Base-by-base conservation (phyloP, 2,888 invertebrate genomes). In the Orthosia incerta region DNA sequence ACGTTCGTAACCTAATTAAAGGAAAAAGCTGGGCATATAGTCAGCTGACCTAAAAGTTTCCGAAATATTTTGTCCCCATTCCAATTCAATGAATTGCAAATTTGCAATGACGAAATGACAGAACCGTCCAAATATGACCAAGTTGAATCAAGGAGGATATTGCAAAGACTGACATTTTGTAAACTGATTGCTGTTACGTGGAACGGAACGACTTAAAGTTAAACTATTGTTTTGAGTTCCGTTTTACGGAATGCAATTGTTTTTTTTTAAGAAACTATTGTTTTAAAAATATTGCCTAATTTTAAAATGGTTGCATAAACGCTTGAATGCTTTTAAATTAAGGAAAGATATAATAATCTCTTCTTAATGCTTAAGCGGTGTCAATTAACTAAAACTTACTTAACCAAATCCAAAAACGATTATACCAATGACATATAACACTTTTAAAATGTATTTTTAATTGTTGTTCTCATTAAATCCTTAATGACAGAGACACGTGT, bases 151-250 rank as follows among this genome's bases (percentile, higher is more conserved):
- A 71, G 59, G 51, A 79, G 86, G 83, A 86, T 84, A 86, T 86
- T 86, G 76, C 85, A 61, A 68, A 66, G 23, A 70, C 53, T 62
- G 71, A 31, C 50, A 82, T 81, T 69, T 63, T 45, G 26, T 60
- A 67, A 71, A 86, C 80, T 78, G 80, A 74, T 48, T 31, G 31
- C 20, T 48, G 45, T 80, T 81, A 59, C 80, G 72, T 72, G 65
- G 70, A 84, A 82, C 82, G 84, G 68, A 84, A 87, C 85, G 77
- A 79, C 4, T 60, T 45, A 20, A 71, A 77, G 48, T 72, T 60
- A 61, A 70, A 78, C 80, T 62, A 86, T 86, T 87, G 86, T 86
- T 71, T 73, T 62, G 26, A 70, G 79, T 84, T 84, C 76, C 75
- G 71, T 83, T 79, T 23, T 53, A 78, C 72, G 74, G 68, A 74